Conservation (phyloP, 2,888 invertebrate species). For the Drosophila suboccidentalis region DNA sequence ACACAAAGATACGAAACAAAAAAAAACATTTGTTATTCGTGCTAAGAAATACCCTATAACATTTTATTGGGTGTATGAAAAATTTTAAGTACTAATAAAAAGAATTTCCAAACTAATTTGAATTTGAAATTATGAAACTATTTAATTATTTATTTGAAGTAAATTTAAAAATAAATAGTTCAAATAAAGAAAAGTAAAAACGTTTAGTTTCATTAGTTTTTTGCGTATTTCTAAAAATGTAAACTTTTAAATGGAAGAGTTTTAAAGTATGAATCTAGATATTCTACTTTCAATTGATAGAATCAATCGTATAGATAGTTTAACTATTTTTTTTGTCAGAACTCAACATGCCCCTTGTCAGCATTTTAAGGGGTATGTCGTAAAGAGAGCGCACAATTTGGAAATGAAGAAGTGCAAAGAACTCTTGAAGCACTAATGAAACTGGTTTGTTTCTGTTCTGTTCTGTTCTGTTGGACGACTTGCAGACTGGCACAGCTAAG, state of each 20-base stretch:
- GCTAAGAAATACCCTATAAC: neutral
- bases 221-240: too few relatives aligned
- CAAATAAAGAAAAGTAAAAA: too few relatives aligned
- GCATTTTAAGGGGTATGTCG: slow-evolving; percentile 8
- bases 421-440: slow-evolving; percentile 67
- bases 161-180: too few relatives aligned
- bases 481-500: slow-evolving; percentile 19
- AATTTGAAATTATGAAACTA: too few relatives aligned
- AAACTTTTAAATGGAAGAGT: too few relatives aligned
- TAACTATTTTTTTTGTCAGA: neutral
- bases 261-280: neutral
- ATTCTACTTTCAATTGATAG: neutral
- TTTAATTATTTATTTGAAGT: too few relatives aligned
- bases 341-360: neutral
- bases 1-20: slow-evolving; percentile 7
- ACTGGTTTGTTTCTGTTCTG: slow-evolving; percentile 64
- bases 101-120: neutral
- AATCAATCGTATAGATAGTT: neutral
- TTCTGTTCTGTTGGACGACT: slow-evolving; percentile 34
- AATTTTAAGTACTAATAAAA: neutral
- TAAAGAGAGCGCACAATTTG: slow-evolving; percentile 26
- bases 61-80: too few relatives aligned
- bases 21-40: neutral
- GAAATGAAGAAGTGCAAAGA: slow-evolving; percentile 75
- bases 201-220: too few relatives aligned